Conservation (phyloP, 2,888 invertebrate species). For the Gandaritis pyraliata region DNA sequence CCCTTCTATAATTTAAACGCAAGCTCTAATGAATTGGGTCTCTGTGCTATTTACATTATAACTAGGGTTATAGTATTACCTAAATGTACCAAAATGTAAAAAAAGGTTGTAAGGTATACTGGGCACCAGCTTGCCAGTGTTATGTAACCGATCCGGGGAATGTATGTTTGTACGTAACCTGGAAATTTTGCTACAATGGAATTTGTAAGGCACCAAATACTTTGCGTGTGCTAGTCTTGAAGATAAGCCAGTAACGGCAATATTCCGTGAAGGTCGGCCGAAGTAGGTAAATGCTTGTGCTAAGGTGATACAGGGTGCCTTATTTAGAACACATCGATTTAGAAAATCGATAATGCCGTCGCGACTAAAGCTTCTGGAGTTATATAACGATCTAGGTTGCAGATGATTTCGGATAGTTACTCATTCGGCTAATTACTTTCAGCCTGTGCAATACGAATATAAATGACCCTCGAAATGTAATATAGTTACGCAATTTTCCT, state of each 20-base stretch:
- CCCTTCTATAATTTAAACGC: slow-evolving; percentile 26
- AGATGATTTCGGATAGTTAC: slow-evolving; percentile 7
- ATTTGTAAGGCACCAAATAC: slow-evolving; percentile 54
- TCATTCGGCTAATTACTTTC: slow-evolving; percentile 30
- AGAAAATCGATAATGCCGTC: slow-evolving; percentile 42
- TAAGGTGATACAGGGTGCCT: slow-evolving; percentile 41
- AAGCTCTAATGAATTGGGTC: slow-evolving; percentile 21
- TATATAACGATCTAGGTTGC: slow-evolving; percentile 24
- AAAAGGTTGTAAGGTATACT: slow-evolving; percentile 21
- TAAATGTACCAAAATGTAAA: slow-evolving; percentile 26
- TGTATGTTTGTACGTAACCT: slow-evolving; percentile 50
- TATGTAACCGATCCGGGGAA: slow-evolving; percentile 54
- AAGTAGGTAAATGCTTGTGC: slow-evolving; percentile 50
- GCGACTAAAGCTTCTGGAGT: slow-evolving; percentile 23
- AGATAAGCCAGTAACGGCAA: slow-evolving; percentile 65
- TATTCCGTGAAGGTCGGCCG: slow-evolving; percentile 58
- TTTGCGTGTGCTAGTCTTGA: slow-evolving; percentile 63
- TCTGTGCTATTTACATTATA: slow-evolving; percentile 28
- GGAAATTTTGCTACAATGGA: slow-evolving; percentile 55
- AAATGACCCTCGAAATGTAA: slow-evolving; percentile 34
- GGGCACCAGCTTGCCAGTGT: slow-evolving; percentile 54
- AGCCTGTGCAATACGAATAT: slow-evolving; percentile 26
- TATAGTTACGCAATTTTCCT: slow-evolving; percentile 42
- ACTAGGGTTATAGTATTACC: slow-evolving; percentile 22
- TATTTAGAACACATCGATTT: slow-evolving; percentile 46